Evolutionary conservation across 2,113 vertebrate species (phyloP).

Genomic region (Macrotus californicus): DNA sequence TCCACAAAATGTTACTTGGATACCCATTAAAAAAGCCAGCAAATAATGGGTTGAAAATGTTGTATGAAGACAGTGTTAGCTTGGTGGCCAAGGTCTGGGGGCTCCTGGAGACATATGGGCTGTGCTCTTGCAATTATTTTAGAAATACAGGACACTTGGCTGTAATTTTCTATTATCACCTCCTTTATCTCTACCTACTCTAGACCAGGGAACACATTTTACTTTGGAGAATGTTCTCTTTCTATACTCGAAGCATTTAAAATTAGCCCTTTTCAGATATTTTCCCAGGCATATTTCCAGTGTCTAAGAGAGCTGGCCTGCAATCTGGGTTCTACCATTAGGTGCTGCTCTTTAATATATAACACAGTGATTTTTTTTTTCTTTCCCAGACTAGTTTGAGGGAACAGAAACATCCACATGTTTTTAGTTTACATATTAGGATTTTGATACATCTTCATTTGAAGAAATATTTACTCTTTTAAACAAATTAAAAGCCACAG

Average conservation of each 20-base stretch:
- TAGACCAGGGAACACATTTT: not conserved
- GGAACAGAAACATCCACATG: not conserved
- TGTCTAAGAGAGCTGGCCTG: constrained; percentile 47
- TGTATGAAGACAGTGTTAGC: constrained; percentile 10
- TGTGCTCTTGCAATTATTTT: constrained; percentile 35
- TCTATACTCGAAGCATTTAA: not conserved
- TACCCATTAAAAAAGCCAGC: not conserved
- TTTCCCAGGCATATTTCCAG: not conserved
- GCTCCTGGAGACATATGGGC: not conserved
- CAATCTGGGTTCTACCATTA: constrained; percentile 47
- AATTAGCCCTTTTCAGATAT: not conserved
- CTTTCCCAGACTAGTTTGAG: not conserved
- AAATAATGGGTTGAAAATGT: constrained; percentile 5
- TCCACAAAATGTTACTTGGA: constrained; percentile 29
- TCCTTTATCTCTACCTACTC: not conserved
- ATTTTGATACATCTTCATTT: not conserved
- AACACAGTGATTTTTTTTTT: not conserved
- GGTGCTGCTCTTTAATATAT: constrained; percentile 41
- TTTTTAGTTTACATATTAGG: not conserved
- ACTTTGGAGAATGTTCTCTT: not conserved
- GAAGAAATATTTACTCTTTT: not conserved
- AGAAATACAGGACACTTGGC: not conserved
- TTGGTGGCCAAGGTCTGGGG: not conserved
- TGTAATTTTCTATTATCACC: not conserved
- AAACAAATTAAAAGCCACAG: constrained; percentile 8